Conservation (phyloP, 2,113 vertebrate species). For the Cochlearius cochlearius region DNA sequence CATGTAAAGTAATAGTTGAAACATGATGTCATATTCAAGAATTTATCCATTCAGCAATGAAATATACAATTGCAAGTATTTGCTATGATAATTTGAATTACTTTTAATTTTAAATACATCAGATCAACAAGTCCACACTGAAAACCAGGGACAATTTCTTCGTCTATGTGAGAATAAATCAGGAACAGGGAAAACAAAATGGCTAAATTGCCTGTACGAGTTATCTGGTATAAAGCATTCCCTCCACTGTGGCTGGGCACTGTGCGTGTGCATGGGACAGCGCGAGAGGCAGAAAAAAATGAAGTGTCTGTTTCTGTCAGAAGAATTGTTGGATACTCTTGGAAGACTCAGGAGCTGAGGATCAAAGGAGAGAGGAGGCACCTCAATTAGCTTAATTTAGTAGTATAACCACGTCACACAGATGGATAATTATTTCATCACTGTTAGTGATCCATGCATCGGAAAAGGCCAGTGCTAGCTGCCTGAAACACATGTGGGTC, state of each 20-base stretch:
- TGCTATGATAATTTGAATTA: neutral
- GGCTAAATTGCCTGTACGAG: neutral
- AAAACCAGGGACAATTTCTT: neutral
- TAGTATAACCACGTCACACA: neutral
- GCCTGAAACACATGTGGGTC: neutral
- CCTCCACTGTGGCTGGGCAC: neutral
- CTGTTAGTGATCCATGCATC: neutral
- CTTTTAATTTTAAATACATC: neutral
- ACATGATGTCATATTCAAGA: neutral
- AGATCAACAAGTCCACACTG: neutral
- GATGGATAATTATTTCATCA: neutral
- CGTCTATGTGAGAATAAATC: neutral
- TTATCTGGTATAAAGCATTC: neutral
- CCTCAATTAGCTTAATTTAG: neutral
- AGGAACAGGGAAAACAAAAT: neutral
- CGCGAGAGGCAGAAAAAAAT: rapidly evolving
- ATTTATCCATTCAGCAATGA: neutral
- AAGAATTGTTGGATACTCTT: neutral
- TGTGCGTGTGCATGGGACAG: rapidly evolving
- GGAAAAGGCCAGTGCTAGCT: neutral
- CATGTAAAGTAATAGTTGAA: neutral
- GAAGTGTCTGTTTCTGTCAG: neutral
- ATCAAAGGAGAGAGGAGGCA: neutral
- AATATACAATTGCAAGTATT: neutral
- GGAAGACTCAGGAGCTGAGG: neutral